A percentile compares a stretch with the other conserved stretches of the same genome.
These are phyloP conservation scores for Anguilla rostrata DNA, from an alignment of 2,113 vertebrate genomes.

Conservation along the genomic window DNA sequence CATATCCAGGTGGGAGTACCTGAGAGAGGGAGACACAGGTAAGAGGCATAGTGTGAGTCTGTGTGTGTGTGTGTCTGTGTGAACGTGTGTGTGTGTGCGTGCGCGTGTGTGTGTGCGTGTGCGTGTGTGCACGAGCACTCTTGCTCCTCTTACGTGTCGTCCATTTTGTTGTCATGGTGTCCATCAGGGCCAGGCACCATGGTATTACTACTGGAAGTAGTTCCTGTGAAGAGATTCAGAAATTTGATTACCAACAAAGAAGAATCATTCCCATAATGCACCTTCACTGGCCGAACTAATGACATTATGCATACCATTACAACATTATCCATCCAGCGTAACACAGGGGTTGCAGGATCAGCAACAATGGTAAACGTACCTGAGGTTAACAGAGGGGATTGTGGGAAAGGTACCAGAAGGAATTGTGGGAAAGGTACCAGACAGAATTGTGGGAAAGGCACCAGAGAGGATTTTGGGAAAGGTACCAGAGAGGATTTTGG, in stretches of 20 bases:
- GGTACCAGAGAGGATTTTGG: background rate
- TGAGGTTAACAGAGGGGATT: background rate
- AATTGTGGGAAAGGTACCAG: background rate
- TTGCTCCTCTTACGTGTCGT: constrained; percentile 80
- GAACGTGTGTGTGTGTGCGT: background rate
- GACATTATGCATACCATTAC: too few relatives aligned
- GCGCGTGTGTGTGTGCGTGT: background rate
- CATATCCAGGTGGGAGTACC: constrained; percentile 88
- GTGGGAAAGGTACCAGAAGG: background rate
- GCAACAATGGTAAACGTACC: background rate
- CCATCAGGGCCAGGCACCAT: constrained; percentile 91
- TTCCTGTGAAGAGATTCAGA: constrained; percentile 71
- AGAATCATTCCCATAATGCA: background rate
- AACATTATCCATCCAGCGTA: background rate
- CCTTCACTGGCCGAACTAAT: background rate
- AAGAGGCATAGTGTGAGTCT: background rate
- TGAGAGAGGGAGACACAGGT: constrained; percentile 44
- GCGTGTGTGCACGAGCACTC: background rate
- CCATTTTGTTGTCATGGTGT: constrained; percentile 84
- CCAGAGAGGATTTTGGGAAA: background rate
- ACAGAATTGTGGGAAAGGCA: background rate
- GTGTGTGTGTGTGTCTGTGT: background rate
- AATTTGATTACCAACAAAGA: background rate
- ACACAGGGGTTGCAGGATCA: background rate
- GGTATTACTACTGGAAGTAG: constrained; percentile 97